phyloP scores from a whole-genome alignment of 2,113 vertebrate species.

The Dicentrarchus labrax region DNA sequence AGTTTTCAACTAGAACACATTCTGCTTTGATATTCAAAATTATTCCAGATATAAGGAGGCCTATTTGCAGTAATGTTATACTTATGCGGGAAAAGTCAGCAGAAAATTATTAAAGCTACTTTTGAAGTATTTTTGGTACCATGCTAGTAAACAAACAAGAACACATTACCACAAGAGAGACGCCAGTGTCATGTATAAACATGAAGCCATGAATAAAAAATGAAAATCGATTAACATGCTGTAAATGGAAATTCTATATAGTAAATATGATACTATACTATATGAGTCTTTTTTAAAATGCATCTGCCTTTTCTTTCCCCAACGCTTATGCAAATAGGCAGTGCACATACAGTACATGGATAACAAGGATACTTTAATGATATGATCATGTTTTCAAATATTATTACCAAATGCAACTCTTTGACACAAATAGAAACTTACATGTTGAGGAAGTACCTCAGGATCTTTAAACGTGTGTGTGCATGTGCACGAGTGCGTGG shows the following conservation, averaged over 20 bases:
- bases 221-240: constrained; percentile 42
- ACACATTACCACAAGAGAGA: constrained; percentile 13
- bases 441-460: background rate
- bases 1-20: constrained; percentile 17
- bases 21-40: constrained; percentile 21
- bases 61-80: constrained; percentile 19
- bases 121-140: constrained; percentile 38
- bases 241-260: constrained; percentile 16
- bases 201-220: constrained; percentile 59
- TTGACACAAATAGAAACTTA: background rate
- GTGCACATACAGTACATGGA: background rate
- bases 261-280: constrained; percentile 2
- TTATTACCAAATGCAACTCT: background rate
- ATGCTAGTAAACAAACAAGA: background rate
- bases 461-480: constrained; percentile 10
- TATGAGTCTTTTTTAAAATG: background rate
- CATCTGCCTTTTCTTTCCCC: background rate
- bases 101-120: constrained; percentile 20
- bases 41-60: background rate
- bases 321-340: background rate
- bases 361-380: background rate
- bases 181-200: constrained; percentile 2
- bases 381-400: background rate
- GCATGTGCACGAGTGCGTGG: constrained; percentile 4
- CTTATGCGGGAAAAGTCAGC: constrained; percentile 5